Evolutionary conservation across 2,113 vertebrate species (phyloP).

Genomic region (Australoheros scitulus): DNA sequence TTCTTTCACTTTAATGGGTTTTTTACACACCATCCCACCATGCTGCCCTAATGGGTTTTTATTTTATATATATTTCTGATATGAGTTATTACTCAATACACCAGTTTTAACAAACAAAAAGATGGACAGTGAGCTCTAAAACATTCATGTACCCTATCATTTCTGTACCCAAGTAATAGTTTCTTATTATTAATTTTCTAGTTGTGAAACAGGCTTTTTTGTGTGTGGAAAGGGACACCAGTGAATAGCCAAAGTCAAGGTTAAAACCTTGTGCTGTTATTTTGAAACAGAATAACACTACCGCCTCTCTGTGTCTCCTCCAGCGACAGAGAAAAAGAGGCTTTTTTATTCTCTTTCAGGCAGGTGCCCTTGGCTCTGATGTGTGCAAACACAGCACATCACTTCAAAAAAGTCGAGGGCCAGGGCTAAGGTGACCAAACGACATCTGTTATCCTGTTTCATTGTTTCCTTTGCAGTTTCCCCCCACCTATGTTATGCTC

Average conservation of each 20-base stretch:
- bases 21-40: not conserved
- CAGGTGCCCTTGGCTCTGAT: constrained; percentile 59
- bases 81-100: not conserved
- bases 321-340: not conserved
- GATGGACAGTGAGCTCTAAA: not conserved
- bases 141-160: not conserved
- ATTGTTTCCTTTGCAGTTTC: not conserved
- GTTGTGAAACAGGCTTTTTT: not conserved
- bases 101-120: not conserved
- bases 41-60: too few relatives aligned
- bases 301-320: not conserved
- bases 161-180: not conserved
- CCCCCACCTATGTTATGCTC: not conserved
- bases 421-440: constrained; percentile 29
- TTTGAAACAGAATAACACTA: not conserved
- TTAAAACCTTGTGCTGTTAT: constrained; percentile 10
- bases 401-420: constrained; percentile 21
- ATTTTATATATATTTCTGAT: not conserved
- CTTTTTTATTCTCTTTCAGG: constrained; percentile 21
- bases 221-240: not conserved
- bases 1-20: not conserved
- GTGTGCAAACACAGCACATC: constrained; percentile 36
- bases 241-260: constrained; percentile 30
- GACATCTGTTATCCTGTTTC: constrained; percentile 57
- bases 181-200: not conserved